phyloP scores from a whole-genome alignment of 2,888 invertebrate genomes.

The Macroteleia sp. region DNA sequence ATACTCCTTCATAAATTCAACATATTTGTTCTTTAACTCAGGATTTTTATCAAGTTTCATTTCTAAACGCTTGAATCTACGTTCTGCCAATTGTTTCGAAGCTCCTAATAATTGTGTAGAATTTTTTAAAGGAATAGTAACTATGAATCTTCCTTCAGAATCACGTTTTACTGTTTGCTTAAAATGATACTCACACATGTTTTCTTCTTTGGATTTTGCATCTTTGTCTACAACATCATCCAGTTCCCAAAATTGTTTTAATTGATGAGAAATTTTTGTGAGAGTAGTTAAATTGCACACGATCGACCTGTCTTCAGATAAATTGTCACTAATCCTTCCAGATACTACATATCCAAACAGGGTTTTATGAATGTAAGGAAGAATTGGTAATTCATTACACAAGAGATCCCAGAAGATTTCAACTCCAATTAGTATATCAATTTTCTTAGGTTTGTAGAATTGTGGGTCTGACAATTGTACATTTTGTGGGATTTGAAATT shows the following conservation, averaged over 20 bases:
- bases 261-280: not conserved
- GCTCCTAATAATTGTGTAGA: not conserved
- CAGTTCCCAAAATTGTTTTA: constrained; percentile 14
- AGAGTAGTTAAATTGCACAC: too few species aligned
- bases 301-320: too few species aligned
- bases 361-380: constrained; percentile 3
- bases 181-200: not conserved
- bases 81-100: constrained; percentile 4
- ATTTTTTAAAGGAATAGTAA: constrained; percentile 9
- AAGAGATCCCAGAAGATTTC: too few species aligned
- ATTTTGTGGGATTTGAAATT: not conserved
- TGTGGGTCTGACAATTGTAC: not conserved
- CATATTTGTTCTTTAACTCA: constrained; percentile 2
- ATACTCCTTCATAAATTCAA: constrained; percentile 10
- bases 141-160: constrained; percentile 2
- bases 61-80: not conserved
- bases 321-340: not conserved
- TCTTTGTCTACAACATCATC: not conserved
- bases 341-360: constrained; percentile 14
- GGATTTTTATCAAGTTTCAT: constrained; percentile 4
- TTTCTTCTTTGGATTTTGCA: not conserved
- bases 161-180: not conserved
- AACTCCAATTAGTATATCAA: too few species aligned
- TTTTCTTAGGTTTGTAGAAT: too few species aligned
- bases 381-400: too few species aligned